A percentile compares a stretch with the other conserved stretches of the same genome.
Conservation (phyloP, 1,140 invertebrate species). For the Drosophila triauraria region DNA sequence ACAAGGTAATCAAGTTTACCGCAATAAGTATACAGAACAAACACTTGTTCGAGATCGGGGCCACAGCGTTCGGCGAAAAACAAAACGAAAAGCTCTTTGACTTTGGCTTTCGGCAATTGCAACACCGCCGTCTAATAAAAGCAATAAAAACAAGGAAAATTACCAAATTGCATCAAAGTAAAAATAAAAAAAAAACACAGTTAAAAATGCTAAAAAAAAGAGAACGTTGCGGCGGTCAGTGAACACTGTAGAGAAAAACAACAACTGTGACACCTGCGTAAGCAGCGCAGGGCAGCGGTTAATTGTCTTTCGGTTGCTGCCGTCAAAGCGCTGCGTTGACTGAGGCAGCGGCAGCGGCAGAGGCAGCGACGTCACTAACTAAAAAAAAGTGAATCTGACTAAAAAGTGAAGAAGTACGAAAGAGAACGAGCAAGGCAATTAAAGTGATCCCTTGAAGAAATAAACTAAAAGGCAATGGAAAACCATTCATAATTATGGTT, state of each 20-base stretch:
- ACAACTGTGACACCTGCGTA: conserved; percentile 25
- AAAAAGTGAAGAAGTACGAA: conserved; percentile 23
- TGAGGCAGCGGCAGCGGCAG: conserved; percentile 3
- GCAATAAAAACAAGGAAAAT: conserved; percentile 21
- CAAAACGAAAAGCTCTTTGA: conserved; percentile 12
- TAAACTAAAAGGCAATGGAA: not conserved
- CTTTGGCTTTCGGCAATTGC: conserved; percentile 26
- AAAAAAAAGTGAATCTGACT: conserved; percentile 65
- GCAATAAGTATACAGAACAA: conserved; percentile 26
- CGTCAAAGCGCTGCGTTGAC: conserved; percentile 5
- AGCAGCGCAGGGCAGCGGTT: conserved; percentile 33
- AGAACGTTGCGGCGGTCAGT: conserved; percentile 54
- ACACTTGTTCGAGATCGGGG: conserved; percentile 24
- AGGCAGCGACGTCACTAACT: conserved; percentile 1
- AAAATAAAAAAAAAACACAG: conserved; percentile 3
- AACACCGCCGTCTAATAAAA: conserved; percentile 13
- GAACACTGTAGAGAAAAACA: conserved; percentile 22
- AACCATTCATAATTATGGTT: no score
- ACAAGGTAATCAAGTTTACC: conserved; percentile 22
- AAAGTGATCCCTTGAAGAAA: conserved; percentile 7
- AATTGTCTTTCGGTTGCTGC: conserved; percentile 48
- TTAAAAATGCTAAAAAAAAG: conserved; percentile 30
- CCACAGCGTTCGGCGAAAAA: conserved; percentile 1
- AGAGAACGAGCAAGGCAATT: not conserved
- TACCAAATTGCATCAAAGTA: conserved; percentile 20